Evolutionary conservation across 2,888 invertebrate species (phyloP), one percentile per base, ranked within the genome.

Genomic region (Drosophila lacicola): DNA sequence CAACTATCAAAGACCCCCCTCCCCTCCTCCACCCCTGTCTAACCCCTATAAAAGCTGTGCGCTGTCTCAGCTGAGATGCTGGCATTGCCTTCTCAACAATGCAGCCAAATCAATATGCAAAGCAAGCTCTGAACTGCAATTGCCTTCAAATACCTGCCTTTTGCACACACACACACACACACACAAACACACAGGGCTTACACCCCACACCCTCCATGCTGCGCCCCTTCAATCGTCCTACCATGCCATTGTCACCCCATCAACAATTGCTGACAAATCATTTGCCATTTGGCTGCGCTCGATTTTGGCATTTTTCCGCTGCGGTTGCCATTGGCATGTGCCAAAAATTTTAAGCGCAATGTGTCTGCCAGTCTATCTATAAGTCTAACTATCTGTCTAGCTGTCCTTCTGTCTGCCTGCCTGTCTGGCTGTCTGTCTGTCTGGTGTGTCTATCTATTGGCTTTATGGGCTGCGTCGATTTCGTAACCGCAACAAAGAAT

Each of bases 261-360:
- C 81, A 69, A 69, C 82, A 84, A 87, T 81, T 84, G 88, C 82
- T 81, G 88, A 78, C 85, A 84, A 87, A 89, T 88, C 88, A 87
- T 88, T 89, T 85, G 82, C 76, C 76, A 87, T 87, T 88, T 86
- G 84, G 77, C 71, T 83, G 78, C 70, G 50, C 67, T 55, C 57
- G 53, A 55, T 63, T 85, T 70, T 82, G 68, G 80, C 85, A 74
- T 84, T 81, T 84, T 84, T 84, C 62, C 82, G 72, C 82, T 82
- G 81, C 81, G 88, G 88, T 85, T 88, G 77, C 86, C 80, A 64
- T 65, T 74, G 87, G 81, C 83, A 87, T 83, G 87, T 89, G 89
- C 89, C 89, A 87, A 80, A 74, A 71, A 79, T 73, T 66, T 70
- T 71, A 84, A 80, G 70, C 74, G 54, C 74, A 80, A 80, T 68